Percentiles rank a stretch among this genome's conserved stretches.
Evolutionary conservation across 1,140 invertebrate genomes (phyloP).

Genomic region (Temnothorax curvispinosus): DNA sequence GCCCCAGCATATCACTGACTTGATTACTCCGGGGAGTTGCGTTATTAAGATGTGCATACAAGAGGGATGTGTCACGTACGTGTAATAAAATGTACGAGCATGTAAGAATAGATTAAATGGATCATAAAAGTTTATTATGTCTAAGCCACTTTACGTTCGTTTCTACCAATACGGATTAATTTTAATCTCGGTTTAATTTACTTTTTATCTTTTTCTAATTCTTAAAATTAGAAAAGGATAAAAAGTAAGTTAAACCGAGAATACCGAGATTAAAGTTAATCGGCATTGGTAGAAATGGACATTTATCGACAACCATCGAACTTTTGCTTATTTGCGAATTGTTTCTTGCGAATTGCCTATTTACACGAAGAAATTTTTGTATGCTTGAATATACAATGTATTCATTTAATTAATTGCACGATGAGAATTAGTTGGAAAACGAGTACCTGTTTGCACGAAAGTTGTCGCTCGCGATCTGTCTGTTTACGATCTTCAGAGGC

Average conservation of each 20-base stretch:
- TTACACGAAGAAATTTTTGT: background rate
- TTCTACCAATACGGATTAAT: too few relatives aligned
- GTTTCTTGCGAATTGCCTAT: background rate
- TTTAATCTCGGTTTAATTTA: too few relatives aligned
- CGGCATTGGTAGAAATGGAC: too few relatives aligned
- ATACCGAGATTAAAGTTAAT: too few relatives aligned
- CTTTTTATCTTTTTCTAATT: too few relatives aligned
- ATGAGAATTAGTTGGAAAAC: background rate
- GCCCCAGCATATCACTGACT: constrained; percentile 25
- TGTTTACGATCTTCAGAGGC: background rate
- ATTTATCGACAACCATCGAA: background rate
- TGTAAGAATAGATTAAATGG: background rate
- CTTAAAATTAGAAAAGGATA: too few relatives aligned
- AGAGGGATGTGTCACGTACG: background rate
- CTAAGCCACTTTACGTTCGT: background rate
- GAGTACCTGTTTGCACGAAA: constrained; percentile 27
- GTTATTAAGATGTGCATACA: constrained; percentile 32
- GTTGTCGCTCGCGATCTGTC: background rate
- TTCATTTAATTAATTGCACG: background rate
- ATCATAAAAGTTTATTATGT: background rate
- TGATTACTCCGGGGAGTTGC: constrained; percentile 13
- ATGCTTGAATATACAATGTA: background rate
- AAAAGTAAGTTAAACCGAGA: too few relatives aligned
- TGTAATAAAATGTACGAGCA: background rate
- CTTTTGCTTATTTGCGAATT: too few relatives aligned